Evolutionary conservation across 2,113 vertebrate genomes (phyloP).

Genomic region (Hydropotes inermis): DNA sequence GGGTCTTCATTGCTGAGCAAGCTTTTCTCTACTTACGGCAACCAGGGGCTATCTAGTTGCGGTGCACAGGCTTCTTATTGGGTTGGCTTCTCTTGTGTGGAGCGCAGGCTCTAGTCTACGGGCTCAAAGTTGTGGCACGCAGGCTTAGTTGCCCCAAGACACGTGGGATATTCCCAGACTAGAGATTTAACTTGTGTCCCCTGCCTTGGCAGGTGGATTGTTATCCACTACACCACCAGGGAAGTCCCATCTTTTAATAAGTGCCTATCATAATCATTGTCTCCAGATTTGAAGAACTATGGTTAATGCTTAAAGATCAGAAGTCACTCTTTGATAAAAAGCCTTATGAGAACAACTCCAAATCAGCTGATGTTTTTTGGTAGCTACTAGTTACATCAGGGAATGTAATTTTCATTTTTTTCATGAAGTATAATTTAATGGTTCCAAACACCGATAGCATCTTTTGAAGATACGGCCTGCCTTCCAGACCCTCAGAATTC

Average conservation of each 20-base stretch:
- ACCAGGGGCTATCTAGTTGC: not conserved
- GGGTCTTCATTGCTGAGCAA: not conserved
- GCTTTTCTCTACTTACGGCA: not conserved
- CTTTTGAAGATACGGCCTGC: not conserved
- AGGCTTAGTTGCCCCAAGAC: not conserved
- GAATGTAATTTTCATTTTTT: not conserved
- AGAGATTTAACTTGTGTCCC: not conserved
- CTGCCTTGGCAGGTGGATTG: not conserved
- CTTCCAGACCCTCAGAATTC: not conserved
- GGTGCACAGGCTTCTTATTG: not conserved
- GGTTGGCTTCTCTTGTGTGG: not conserved
- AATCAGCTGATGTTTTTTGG: not conserved
- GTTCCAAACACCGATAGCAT: not conserved
- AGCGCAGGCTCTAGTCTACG: not conserved
- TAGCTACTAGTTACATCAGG: not conserved
- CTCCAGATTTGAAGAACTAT: not conserved
- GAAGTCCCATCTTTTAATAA: not conserved
- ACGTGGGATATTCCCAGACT: not conserved
- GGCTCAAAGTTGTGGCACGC: not conserved
- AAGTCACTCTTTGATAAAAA: conserved; percentile 32
- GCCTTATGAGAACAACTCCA: not conserved
- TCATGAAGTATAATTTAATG: not conserved
- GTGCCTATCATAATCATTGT: not conserved
- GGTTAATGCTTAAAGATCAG: not conserved
- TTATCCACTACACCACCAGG: not conserved